A percentile compares a stretch with the other conserved stretches of the same genome.
phyloP scores from a whole-genome alignment of 2,888 invertebrate genomes.

The Synanthedon vespiformis region DNA sequence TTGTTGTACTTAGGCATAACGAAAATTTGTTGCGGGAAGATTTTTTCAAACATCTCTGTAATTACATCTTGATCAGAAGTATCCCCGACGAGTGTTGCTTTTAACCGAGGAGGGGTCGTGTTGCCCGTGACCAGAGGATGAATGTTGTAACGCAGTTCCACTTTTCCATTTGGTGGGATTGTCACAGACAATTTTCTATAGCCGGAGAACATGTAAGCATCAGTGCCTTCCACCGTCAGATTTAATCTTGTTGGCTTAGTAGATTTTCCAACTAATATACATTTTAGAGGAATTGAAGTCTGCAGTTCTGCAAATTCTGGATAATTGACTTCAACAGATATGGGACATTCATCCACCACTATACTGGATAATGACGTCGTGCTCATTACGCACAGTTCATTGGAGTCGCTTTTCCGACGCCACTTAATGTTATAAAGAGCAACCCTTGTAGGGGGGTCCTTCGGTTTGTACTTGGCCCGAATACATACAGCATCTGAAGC shows the following conservation, averaged over 20 bases:
- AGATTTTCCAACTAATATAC: slow-evolving; percentile 79
- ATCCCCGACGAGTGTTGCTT: slow-evolving; percentile 61
- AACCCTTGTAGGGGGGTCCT: slow-evolving; percentile 49
- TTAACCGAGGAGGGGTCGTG: slow-evolving; percentile 75
- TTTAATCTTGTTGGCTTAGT: slow-evolving; percentile 78
- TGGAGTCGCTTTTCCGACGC: slow-evolving; percentile 35
- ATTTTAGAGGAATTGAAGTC: slow-evolving; percentile 77
- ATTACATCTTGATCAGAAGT: slow-evolving; percentile 43
- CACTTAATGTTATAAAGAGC: slow-evolving; percentile 62
- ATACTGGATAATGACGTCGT: slow-evolving; percentile 69
- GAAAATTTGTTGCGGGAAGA: slow-evolving; percentile 62
- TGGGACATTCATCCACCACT: slow-evolving; percentile 72
- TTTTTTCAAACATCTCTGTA: slow-evolving; percentile 61
- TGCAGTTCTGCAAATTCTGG: slow-evolving; percentile 83
- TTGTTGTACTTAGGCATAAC: slow-evolving; percentile 68
- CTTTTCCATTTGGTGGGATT: slow-evolving; percentile 72
- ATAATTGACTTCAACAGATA: slow-evolving; percentile 70
- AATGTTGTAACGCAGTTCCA: slow-evolving; percentile 79
- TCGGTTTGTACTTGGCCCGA: slow-evolving; percentile 50
- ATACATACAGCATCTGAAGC: slow-evolving; percentile 58
- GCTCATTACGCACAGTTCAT: slow-evolving; percentile 53
- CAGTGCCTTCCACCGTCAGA: slow-evolving; percentile 83
- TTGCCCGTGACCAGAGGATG: slow-evolving; percentile 82
- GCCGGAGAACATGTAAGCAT: slow-evolving; percentile 95
- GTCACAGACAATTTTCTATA: slow-evolving; percentile 83